Conservation (phyloP, 2,888 invertebrate genomes). For the Sericinus montela region DNA sequence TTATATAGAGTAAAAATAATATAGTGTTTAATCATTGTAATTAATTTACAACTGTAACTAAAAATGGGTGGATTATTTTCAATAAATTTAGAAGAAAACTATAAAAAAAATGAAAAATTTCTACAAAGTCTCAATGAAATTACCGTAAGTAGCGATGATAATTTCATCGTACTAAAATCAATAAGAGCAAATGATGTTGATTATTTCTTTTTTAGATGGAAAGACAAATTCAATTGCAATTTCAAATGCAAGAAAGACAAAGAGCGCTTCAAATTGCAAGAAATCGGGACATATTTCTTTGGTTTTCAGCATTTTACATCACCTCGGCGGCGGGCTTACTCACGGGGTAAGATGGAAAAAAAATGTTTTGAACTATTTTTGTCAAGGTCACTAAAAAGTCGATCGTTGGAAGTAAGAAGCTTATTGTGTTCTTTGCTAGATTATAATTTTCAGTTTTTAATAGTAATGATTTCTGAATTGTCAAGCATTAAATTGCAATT, state of each 20-base stretch:
- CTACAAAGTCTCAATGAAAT: conserved; percentile 83
- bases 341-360: conserved; percentile 60
- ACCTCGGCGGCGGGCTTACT: conserved; percentile 73
- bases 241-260: conserved; percentile 87
- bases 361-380: no score
- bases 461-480: no score
- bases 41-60: neutral
- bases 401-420: no score
- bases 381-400: no score
- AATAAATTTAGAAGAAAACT: conserved; percentile 82
- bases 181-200: neutral
- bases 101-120: conserved; percentile 84
- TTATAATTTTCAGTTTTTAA: no score
- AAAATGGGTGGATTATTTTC: conserved; percentile 81
- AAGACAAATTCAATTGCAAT: conserved; percentile 88
- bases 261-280: conserved; percentile 85
- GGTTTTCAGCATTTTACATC: conserved; percentile 84
- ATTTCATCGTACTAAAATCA: neutral
- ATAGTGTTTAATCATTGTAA: neutral
- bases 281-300: conserved; percentile 85
- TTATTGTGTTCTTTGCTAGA: no score
- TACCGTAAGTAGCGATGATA: conserved; percentile 62
- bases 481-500: no score
- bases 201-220: conserved; percentile 79
- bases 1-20: neutral